A percentile compares a stretch with the other conserved stretches of the same genome.
Conservation (phyloP, 2,797 vertebrate species). For the Setipinna tenuifilis region DNA sequence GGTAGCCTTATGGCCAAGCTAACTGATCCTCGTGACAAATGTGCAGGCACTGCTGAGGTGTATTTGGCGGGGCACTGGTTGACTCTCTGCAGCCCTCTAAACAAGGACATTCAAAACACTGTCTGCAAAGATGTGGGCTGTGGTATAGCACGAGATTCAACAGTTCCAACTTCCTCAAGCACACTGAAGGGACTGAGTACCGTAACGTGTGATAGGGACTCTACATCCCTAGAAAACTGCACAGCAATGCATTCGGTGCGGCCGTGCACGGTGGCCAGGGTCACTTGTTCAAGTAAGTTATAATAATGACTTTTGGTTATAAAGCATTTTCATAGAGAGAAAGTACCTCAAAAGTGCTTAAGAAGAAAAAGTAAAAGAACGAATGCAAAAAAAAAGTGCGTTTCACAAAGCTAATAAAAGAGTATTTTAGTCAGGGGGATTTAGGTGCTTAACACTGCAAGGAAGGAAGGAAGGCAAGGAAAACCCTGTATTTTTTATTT, state of each 20-base stretch:
- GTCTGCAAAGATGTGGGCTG: slow-evolving; percentile 60
- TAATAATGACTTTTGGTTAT: background rate
- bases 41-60: slow-evolving; percentile 61
- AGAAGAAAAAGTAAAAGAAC: too few species aligned
- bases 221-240: slow-evolving; percentile 21
- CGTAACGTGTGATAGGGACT: fast-evolving
- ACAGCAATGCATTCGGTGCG: fast-evolving
- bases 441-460: too few species aligned
- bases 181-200: background rate
- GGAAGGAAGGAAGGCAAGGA: too few species aligned
- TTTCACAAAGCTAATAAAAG: too few species aligned
- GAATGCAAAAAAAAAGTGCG: too few species aligned
- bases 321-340: too few species aligned
- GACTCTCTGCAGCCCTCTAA: slow-evolving; percentile 35
- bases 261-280: fast-evolving
- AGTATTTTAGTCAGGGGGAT: too few species aligned
- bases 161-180: fast-evolving
- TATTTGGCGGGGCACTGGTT: background rate
- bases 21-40: slow-evolving; percentile 32
- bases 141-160: background rate
- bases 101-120: fast-evolving
- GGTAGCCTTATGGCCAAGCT: slow-evolving; percentile 55
- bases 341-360: too few species aligned
- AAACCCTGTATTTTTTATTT: too few species aligned
- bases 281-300: slow-evolving; percentile 60